A percentile compares a stretch with the other conserved stretches of the same genome.
Conservation (phyloP, 2,888 invertebrate species). For the Melipona beecheii region DNA sequence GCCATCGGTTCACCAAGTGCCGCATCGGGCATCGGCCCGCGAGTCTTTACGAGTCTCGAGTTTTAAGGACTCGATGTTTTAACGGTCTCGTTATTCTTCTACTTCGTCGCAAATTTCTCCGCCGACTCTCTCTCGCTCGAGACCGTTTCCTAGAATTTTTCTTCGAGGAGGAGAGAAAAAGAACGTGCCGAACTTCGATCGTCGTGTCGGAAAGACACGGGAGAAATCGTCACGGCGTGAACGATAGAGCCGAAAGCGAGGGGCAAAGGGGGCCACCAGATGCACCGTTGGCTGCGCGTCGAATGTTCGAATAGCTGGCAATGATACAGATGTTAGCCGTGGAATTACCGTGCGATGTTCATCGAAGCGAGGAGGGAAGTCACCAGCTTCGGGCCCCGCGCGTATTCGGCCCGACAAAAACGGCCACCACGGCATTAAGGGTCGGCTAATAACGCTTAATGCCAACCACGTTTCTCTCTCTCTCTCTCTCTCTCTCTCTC, state of each 20-base stretch:
- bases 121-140: no score
- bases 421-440: constrained; percentile 77
- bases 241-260: background rate
- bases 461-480: constrained; percentile 65
- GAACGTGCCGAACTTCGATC: no score
- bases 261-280: constrained; percentile 66
- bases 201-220: no score
- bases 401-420: constrained; percentile 30
- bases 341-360: constrained; percentile 60
- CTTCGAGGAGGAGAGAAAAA: no score
- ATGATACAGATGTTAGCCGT: constrained; percentile 83
- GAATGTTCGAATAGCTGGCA: constrained; percentile 74
- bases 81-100: constrained; percentile 21
- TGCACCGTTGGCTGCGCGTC: constrained; percentile 68
- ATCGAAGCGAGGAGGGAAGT: constrained; percentile 62
- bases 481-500: constrained; percentile 34
- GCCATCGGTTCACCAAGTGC: no score
- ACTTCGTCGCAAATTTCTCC: no score
- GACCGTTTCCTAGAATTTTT: no score
- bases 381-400: constrained; percentile 43
- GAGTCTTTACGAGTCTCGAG: constrained; percentile 21
- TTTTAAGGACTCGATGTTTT: constrained; percentile 35
- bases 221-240: no score
- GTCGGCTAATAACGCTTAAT: constrained; percentile 82
- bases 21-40: background rate